phyloP scores from a whole-genome alignment of 2,888 invertebrate genomes.

The Drosophila eohydei region DNA sequence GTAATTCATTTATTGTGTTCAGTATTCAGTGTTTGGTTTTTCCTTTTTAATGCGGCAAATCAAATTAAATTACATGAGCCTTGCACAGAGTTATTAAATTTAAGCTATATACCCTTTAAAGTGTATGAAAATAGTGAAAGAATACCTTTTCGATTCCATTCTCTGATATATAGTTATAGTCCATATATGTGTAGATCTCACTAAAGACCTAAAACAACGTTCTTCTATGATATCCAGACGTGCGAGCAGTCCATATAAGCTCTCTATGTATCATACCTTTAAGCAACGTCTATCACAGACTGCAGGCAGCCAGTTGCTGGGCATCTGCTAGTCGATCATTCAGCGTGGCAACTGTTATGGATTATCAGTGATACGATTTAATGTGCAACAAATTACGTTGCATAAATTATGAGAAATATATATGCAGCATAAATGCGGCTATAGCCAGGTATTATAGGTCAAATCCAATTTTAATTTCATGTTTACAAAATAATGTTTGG shows the following conservation, averaged over 20 bases:
- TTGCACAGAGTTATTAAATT: not conserved
- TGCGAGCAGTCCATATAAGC: too few species aligned
- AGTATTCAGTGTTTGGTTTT: constrained; percentile 10
- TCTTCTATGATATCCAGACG: too few species aligned
- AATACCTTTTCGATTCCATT: too few species aligned
- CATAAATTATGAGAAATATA: constrained; percentile 3
- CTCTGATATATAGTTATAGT: too few species aligned
- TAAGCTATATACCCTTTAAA: not conserved
- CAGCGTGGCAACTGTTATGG: not conserved
- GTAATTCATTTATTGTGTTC: constrained; percentile 51
- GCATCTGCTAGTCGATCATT: not conserved
- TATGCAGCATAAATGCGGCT: not conserved
- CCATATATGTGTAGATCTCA: too few species aligned
- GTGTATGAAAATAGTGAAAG: too few species aligned
- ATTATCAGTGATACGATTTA: not conserved
- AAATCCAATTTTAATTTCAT: constrained; percentile 1
- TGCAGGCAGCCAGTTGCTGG: not conserved
- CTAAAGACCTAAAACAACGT: too few species aligned
- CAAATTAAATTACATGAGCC: constrained; percentile 46
- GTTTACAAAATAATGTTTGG: not conserved
- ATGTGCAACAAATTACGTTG: constrained; percentile 4
- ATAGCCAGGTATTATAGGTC: not conserved
- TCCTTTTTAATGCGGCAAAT: constrained; percentile 18
- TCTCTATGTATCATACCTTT: not conserved
- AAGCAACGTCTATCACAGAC: not conserved